phyloP scores from a whole-genome alignment of 2,888 invertebrate species.

The Xestia c-nigrum region DNA sequence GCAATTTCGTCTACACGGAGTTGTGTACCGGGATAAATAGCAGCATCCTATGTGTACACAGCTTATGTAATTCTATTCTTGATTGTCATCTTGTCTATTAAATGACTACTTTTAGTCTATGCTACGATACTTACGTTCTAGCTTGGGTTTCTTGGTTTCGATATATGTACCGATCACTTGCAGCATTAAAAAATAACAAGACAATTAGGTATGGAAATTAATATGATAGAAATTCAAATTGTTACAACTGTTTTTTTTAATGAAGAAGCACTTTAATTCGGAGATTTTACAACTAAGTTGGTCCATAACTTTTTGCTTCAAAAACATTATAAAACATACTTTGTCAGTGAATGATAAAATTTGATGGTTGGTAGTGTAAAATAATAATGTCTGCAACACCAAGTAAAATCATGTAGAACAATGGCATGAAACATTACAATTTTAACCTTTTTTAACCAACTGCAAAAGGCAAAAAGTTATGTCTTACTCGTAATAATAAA shows the following conservation, averaged over 20 bases:
- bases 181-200: slow-evolving; percentile 71
- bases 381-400: neutral
- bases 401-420: neutral
- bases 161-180: slow-evolving; percentile 85
- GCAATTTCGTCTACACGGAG: neutral
- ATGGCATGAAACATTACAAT: neutral
- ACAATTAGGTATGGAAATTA: slow-evolving; percentile 23
- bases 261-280: neutral
- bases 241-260: neutral
- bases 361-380: too few relatives aligned
- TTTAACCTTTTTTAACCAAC: neutral
- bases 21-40: neutral
- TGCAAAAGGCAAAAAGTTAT: neutral
- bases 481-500: neutral
- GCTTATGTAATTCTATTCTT: too few relatives aligned
- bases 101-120: neutral
- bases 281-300: neutral
- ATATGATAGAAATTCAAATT: neutral
- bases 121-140: slow-evolving; percentile 82
- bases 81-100: slow-evolving; percentile 27
- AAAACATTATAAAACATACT: neutral
- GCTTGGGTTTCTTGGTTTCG: slow-evolving; percentile 83
- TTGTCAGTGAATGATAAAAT: neutral
- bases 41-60: neutral
- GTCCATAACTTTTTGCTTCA: neutral